Conservation (phyloP, 2,113 vertebrate genomes). For the Sardina pilchardus region DNA sequence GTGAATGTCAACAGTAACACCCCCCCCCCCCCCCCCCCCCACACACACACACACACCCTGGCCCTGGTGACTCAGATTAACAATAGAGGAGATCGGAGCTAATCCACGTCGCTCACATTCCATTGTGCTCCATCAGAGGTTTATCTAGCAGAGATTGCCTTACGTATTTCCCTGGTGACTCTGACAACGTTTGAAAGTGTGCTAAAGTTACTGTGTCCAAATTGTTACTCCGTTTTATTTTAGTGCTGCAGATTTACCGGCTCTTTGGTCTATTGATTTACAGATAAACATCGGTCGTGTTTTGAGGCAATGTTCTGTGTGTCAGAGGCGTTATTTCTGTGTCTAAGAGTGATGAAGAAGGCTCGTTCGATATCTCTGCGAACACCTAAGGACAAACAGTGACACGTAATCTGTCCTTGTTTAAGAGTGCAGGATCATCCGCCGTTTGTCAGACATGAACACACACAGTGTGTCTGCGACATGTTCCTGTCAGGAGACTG, state of each 20-base stretch:
- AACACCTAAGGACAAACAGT: background rate
- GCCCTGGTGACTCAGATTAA: background rate
- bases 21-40: too few species aligned
- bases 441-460: background rate
- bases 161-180: background rate
- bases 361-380: background rate
- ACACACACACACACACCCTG: too few species aligned
- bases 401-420: background rate
- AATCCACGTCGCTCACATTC: background rate
- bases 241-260: background rate
- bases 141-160: background rate
- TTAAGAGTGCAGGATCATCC: background rate
- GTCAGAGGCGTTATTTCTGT: background rate
- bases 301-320: background rate
- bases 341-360: background rate
- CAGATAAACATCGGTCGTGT: background rate
- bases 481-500: background rate
- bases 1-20: slow-evolving; percentile 22
- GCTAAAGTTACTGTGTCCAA: background rate
- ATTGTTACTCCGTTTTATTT: background rate
- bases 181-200: background rate
- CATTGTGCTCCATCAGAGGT: background rate
- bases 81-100: background rate
- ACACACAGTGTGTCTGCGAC: background rate
- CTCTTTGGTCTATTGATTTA: background rate